Conservation (phyloP, 2,888 invertebrate species). For the Tinea semifulvella region DNA sequence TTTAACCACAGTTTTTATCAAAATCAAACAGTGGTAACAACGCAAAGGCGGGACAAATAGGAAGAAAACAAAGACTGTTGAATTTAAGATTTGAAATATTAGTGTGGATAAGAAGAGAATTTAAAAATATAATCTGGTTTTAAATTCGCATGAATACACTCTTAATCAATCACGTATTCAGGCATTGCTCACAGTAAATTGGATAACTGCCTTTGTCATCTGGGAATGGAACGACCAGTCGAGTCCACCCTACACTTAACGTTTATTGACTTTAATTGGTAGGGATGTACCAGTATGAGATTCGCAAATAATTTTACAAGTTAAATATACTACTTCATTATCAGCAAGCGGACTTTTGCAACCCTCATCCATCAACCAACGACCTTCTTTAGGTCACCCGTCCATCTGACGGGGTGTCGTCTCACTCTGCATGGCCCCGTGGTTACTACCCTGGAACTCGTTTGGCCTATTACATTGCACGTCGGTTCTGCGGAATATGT, state of each 20-base stretch:
- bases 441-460: too few species aligned
- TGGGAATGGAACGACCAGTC: neutral
- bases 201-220: conserved; percentile 10
- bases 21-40: neutral
- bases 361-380: too few species aligned
- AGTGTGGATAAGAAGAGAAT: too few species aligned
- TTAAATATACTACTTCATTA: neutral
- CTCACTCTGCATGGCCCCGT: too few species aligned
- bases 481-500: too few species aligned
- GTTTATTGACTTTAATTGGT: neutral
- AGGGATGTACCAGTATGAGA: neutral
- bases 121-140: too few species aligned
- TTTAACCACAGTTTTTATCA: conserved; percentile 6
- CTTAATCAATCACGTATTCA: conserved; percentile 12
- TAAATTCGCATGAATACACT: conserved; percentile 8
- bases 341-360: neutral
- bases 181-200: conserved; percentile 13
- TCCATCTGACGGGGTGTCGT: too few species aligned
- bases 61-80: conserved; percentile 11
- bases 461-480: too few species aligned
- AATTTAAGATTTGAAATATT: too few species aligned
- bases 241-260: conserved; percentile 3
- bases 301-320: neutral
- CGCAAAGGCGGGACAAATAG: neutral
- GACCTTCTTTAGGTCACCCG: too few species aligned